Conservation (phyloP, 2,888 invertebrate genomes). For the Ectropis crepuscularia region DNA sequence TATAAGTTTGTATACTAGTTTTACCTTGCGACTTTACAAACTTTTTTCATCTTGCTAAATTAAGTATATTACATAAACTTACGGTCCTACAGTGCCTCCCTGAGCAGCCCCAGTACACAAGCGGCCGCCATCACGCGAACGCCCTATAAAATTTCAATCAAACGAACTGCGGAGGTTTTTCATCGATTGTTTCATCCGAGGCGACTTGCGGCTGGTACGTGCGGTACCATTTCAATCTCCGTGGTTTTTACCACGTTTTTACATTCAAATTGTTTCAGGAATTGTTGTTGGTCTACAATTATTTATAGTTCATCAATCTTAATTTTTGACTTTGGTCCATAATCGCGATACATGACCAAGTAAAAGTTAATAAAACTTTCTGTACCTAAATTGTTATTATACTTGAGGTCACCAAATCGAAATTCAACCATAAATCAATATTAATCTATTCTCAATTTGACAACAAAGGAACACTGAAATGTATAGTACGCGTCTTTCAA, state of each 20-base stretch:
- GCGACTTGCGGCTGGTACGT: slow-evolving; percentile 26
- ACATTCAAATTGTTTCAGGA: slow-evolving; percentile 10
- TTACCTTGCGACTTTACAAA: too few species aligned
- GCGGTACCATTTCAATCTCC: slow-evolving; percentile 21
- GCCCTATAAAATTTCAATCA: slow-evolving; percentile 68
- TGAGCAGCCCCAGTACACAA: slow-evolving; percentile 40
- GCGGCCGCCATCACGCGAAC: slow-evolving; percentile 60
- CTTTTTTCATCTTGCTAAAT: too few species aligned
- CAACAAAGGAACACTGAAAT: too few species aligned
- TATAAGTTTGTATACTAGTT: too few species aligned
- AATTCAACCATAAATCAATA: too few species aligned
- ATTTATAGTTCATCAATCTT: neutral
- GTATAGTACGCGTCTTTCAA: too few species aligned
- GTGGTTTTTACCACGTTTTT: slow-evolving; percentile 26
- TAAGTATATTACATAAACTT: neutral
- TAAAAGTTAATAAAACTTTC: too few species aligned
- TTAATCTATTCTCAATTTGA: too few species aligned
- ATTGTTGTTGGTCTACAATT: slow-evolving; percentile 1
- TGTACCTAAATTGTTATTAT: too few species aligned
- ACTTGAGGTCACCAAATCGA: too few species aligned
- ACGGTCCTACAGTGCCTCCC: slow-evolving; percentile 37
- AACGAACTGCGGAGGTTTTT: slow-evolving; percentile 65
- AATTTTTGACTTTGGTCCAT: too few species aligned
- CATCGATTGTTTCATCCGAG: slow-evolving; percentile 61
- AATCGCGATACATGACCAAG: too few species aligned